Percentiles rank a stretch among this genome's conserved stretches.
Conservation (phyloP, 35 echinoderm and acorn worm genomes). For the Apostichopus californicus region DNA sequence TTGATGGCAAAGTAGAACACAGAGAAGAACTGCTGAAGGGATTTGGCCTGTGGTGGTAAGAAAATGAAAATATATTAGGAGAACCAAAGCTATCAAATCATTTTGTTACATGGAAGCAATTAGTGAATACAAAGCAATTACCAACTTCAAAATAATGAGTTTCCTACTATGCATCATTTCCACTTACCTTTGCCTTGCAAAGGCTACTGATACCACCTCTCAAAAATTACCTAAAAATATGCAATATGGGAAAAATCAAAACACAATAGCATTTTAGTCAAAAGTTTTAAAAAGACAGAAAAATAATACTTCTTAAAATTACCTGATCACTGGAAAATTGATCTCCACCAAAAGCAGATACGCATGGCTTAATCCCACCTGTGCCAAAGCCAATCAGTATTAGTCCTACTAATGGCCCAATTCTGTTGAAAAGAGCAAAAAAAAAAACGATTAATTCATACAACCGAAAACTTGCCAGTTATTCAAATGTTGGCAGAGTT, state of each 20-base stretch:
- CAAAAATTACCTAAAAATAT: no score
- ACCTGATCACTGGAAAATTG: slow-evolving; percentile 94
- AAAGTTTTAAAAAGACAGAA: no score
- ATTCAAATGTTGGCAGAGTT: not conserved
- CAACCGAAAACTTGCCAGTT: not conserved
- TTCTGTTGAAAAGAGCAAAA: slow-evolving; percentile 54
- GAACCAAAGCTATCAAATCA: not conserved
- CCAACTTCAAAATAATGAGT: not conserved
- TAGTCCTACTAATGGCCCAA: slow-evolving; percentile 85
- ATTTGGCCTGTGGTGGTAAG: slow-evolving; percentile 48
- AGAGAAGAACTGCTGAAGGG: slow-evolving; percentile 85
- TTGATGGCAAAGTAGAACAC: slow-evolving; percentile 98
- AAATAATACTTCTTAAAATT: not conserved
- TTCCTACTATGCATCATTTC: no score
- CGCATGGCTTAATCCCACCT: slow-evolving; percentile 97
- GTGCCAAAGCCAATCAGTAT: slow-evolving; percentile 92
- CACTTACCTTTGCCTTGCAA: no score
- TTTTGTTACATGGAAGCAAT: no score
- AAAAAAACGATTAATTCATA: not conserved
- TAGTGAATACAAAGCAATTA: not conserved
- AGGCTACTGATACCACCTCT: no score
- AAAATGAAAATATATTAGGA: not conserved
- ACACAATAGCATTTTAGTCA: no score
- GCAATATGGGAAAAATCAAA: no score
- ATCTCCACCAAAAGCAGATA: slow-evolving; percentile 96